Conservation (phyloP, 2,888 invertebrate genomes). For the Tromatobia lineatoria region DNA sequence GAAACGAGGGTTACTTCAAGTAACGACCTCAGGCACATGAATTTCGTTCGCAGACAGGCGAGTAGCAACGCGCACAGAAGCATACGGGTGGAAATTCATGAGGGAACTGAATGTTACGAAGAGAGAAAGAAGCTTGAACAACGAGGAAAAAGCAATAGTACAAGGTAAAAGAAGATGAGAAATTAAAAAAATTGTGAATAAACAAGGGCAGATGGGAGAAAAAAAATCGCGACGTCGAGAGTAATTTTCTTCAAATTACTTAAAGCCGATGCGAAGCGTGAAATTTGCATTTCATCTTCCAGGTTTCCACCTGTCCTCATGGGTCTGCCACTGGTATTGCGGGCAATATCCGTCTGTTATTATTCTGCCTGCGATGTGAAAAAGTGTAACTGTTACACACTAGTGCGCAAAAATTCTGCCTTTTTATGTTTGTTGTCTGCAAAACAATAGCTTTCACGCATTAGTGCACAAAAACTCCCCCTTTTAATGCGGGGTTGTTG, state of each 20-base stretch:
- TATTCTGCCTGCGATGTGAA: not conserved
- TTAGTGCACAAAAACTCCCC: no score
- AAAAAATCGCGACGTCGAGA: not conserved
- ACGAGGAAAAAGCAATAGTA: constrained; percentile 8
- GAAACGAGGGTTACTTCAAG: constrained; percentile 48
- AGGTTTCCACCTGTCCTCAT: constrained; percentile 4
- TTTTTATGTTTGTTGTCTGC: no score
- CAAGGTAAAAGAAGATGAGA: not conserved
- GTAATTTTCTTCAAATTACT: constrained; percentile 63
- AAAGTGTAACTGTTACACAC: no score
- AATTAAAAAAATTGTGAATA: constrained; percentile 1
- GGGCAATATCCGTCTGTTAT: no score
- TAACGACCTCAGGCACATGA: constrained; percentile 45
- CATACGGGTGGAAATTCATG: constrained; percentile 6
- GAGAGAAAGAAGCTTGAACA: constrained; percentile 26
- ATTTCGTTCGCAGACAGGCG: constrained; percentile 32
- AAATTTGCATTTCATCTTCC: constrained; percentile 63
- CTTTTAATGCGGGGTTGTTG: no score
- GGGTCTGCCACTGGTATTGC: not conserved
- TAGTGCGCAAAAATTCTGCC: no score
- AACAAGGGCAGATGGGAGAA: constrained; percentile 6
- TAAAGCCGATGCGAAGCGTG: constrained; percentile 53
- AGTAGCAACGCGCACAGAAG: not conserved
- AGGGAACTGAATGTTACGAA: not conserved
- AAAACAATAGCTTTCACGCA: no score